phyloP scores from a whole-genome alignment of 2,113 vertebrate genomes.

The Callochromis pleurospilus region DNA sequence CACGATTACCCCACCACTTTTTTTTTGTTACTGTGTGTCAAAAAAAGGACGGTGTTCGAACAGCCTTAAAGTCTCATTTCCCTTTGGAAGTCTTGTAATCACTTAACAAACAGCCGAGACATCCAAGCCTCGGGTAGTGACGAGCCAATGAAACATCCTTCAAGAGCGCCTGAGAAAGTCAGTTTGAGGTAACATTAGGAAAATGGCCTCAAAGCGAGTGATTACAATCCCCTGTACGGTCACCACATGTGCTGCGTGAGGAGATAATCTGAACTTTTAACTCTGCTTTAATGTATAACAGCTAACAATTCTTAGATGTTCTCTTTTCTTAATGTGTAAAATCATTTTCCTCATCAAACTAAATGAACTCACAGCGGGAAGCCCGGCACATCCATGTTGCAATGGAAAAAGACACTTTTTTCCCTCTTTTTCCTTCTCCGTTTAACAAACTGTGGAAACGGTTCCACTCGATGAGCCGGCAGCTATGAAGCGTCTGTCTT shows the following conservation, averaged over 20 bases:
- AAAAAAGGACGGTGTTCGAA: background rate
- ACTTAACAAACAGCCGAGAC: background rate
- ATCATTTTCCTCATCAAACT: background rate
- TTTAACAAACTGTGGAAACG: background rate
- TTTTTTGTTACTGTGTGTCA: background rate
- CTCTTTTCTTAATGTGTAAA: background rate
- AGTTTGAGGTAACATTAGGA: background rate
- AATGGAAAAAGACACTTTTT: background rate
- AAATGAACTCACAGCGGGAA: background rate
- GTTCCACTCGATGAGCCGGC: background rate
- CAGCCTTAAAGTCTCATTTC: conserved; percentile 5
- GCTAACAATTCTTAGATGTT: background rate
- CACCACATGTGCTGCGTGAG: background rate
- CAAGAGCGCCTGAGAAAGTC: background rate
- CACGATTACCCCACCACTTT: rapidly evolving
- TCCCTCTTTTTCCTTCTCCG: background rate
- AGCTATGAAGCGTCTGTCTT: conserved; percentile 15
- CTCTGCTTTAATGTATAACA: background rate
- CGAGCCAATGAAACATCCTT: background rate
- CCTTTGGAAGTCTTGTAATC: conserved; percentile 42
- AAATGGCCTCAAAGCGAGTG: background rate
- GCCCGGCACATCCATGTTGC: background rate
- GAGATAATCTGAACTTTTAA: background rate
- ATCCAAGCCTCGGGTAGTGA: background rate
- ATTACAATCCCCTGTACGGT: background rate